These are phyloP conservation scores for Drosophila pachea DNA, from an alignment of 1,140 invertebrate species.

Conservation along the genomic window DNA sequence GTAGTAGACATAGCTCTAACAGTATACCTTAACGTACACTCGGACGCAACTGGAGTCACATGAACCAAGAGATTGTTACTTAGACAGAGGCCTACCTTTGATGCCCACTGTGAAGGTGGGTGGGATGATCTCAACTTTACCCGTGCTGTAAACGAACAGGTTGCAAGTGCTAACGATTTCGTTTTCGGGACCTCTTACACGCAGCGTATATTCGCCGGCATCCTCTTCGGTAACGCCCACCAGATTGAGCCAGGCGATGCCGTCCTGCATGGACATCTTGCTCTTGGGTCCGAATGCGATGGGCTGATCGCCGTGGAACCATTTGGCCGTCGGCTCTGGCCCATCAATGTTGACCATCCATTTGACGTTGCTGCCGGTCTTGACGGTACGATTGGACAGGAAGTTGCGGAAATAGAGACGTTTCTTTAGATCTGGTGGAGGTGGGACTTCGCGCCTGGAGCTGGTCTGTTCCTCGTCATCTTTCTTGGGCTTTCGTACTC, in stretches of 20 bases:
- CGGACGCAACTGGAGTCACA: slow-evolving; percentile 34
- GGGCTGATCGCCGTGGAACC: slow-evolving; percentile 83
- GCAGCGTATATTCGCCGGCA: slow-evolving; percentile 82
- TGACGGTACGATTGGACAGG: slow-evolving; percentile 84
- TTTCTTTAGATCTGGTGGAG: slow-evolving; percentile 79
- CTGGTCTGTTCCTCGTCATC: slow-evolving; percentile 50
- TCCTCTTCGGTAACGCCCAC: slow-evolving; percentile 80
- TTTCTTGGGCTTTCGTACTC: slow-evolving; percentile 54
- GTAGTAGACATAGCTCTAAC: slow-evolving; percentile 24
- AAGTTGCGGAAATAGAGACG: slow-evolving; percentile 86
- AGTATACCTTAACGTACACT: slow-evolving; percentile 35
- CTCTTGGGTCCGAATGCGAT: slow-evolving; percentile 79
- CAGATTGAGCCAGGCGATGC: slow-evolving; percentile 84
- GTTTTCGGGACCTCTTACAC: slow-evolving; percentile 82
- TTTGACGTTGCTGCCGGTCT: slow-evolving; percentile 82
- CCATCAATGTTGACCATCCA: slow-evolving; percentile 88
- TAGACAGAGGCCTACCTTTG: slow-evolving; percentile 64
- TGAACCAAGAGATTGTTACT: slow-evolving; percentile 3
- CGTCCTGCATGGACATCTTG: slow-evolving; percentile 80
- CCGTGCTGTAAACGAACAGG: slow-evolving; percentile 71
- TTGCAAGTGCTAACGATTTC: slow-evolving; percentile 76
- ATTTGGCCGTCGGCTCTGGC: slow-evolving; percentile 85
- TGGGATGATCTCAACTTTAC: slow-evolving; percentile 58
- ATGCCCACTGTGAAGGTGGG: slow-evolving; percentile 75
- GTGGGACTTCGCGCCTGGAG: slow-evolving; percentile 63